phyloP scores from a whole-genome alignment of 2,888 invertebrate genomes.

The Cosmia trapezina region DNA sequence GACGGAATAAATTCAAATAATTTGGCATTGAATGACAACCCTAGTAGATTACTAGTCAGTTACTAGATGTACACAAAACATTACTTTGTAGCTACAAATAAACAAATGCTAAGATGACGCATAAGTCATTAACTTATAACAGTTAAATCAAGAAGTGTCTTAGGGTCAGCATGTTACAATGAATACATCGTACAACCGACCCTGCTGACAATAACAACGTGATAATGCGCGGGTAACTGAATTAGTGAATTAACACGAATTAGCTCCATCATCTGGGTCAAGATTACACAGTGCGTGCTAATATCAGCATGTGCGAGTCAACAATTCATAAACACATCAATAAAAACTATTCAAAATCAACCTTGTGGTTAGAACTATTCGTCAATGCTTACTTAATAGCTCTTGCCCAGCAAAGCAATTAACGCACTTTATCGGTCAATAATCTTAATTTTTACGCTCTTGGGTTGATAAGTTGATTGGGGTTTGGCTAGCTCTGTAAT shows the following conservation, averaged over 20 bases:
- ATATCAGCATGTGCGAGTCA: constrained; percentile 47
- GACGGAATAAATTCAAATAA: neutral
- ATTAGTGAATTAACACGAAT: constrained; percentile 78
- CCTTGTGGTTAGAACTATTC: constrained; percentile 13
- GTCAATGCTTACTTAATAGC: neutral
- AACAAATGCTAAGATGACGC: neutral
- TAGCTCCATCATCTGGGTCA: constrained; percentile 82
- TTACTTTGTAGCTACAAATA: constrained; percentile 14
- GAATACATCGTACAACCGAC: constrained; percentile 39
- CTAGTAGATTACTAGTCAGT: neutral
- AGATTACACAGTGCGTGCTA: constrained; percentile 74
- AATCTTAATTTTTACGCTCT: constrained; percentile 15
- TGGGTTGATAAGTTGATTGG: neutral
- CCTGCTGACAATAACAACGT: constrained; percentile 63
- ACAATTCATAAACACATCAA: constrained; percentile 33
- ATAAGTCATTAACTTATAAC: neutral
- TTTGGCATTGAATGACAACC: neutral
- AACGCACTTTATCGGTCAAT: constrained; percentile 9
- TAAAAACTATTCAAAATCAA: constrained; percentile 10
- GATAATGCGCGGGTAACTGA: constrained; percentile 64
- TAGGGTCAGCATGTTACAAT: constrained; percentile 52
- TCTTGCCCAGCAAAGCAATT: constrained; percentile 1
- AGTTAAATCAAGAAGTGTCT: constrained; percentile 37
- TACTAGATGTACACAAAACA: constrained; percentile 6
- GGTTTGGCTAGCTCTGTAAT: neutral